These are phyloP conservation scores for Rhyzopertha dominica DNA, from an alignment of 1,140 invertebrate species.

Conservation along the genomic window DNA sequence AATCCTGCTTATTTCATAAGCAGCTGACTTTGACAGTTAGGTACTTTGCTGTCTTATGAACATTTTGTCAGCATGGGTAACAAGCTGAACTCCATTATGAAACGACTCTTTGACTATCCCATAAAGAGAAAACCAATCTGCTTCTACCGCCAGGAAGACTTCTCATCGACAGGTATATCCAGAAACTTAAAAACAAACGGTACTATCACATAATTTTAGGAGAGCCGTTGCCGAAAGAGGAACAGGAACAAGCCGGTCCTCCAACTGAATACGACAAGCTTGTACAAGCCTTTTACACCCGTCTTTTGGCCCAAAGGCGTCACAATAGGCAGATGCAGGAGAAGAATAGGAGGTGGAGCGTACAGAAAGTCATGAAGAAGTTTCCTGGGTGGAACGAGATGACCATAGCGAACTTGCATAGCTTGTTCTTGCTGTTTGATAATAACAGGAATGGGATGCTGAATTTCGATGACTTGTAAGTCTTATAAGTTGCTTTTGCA, in stretches of 20 bases:
- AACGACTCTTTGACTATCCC: constrained; percentile 49
- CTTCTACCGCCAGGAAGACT: constrained; percentile 51
- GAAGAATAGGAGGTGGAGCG: constrained; percentile 47
- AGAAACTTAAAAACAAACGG: too few species aligned
- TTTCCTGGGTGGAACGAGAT: constrained; percentile 53
- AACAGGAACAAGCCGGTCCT: constrained; percentile 33
- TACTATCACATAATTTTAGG: too few species aligned
- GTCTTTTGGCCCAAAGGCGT: constrained; percentile 46
- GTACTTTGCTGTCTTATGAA: too few species aligned
- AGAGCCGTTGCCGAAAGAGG: constrained; percentile 43
- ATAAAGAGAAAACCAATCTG: constrained; percentile 53
- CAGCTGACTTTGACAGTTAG: too few species aligned
- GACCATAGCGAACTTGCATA: constrained; percentile 51
- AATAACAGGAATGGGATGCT: constrained; percentile 52
- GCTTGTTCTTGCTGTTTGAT: constrained; percentile 50
- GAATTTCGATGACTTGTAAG: constrained; percentile 51
- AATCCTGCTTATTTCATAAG: too few species aligned
- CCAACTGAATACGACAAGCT: constrained; percentile 50
- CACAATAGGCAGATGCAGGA: constrained; percentile 50
- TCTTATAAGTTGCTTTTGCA: constrained; percentile 16
- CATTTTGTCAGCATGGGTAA: constrained; percentile 33
- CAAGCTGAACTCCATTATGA: constrained; percentile 21
- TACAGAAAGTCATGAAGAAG: constrained; percentile 46
- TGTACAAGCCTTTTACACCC: constrained; percentile 48
- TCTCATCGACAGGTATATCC: constrained; percentile 50